phyloP scores from a whole-genome alignment of 2,797 vertebrate species.

The Bovichtus variegatus region DNA sequence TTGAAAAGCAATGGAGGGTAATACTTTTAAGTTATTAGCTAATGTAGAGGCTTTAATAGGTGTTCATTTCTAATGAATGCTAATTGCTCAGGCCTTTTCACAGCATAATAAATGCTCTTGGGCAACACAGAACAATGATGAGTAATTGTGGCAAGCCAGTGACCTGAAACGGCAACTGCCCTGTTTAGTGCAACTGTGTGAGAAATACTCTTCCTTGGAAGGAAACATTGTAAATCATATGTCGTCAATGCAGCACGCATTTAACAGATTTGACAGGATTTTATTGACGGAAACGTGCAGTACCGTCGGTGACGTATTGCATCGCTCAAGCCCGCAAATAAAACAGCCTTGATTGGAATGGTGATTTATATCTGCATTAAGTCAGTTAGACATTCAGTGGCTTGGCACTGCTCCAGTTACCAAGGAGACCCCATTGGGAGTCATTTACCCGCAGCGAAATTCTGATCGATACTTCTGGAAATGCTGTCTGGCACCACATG shows the following conservation, averaged over 20 bases:
- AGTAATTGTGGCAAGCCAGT: conserved; percentile 30
- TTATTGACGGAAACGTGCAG: conserved; percentile 81
- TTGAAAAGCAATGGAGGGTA: conserved; percentile 29
- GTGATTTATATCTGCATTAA: conserved; percentile 87
- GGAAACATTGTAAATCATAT: conserved; percentile 63
- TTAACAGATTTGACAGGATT: conserved; percentile 74
- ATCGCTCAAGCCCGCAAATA: conserved; percentile 75
- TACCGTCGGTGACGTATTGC: conserved; percentile 76
- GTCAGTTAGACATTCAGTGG: conserved; percentile 76
- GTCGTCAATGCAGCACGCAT: conserved; percentile 63
- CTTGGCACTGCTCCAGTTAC: conserved; percentile 80
- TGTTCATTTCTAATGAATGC: conserved; percentile 69
- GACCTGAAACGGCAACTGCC: conserved; percentile 42
- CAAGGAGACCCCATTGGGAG: conserved; percentile 81
- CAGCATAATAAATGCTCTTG: conserved; percentile 42
- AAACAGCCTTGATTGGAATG: conserved; percentile 82
- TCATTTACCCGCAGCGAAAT: conserved; percentile 83
- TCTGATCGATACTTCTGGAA: conserved; percentile 85
- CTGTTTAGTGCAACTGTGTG: conserved; percentile 26
- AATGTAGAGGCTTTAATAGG: conserved; percentile 57
- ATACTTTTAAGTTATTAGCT: conserved; percentile 64
- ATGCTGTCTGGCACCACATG: conserved; percentile 68
- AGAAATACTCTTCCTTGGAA: conserved; percentile 45
- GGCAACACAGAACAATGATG: conserved; percentile 9
- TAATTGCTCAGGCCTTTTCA: conserved; percentile 65